These are phyloP conservation scores for Nowickia ferox DNA, from an alignment of 2,888 invertebrate species.

Conservation along the genomic window DNA sequence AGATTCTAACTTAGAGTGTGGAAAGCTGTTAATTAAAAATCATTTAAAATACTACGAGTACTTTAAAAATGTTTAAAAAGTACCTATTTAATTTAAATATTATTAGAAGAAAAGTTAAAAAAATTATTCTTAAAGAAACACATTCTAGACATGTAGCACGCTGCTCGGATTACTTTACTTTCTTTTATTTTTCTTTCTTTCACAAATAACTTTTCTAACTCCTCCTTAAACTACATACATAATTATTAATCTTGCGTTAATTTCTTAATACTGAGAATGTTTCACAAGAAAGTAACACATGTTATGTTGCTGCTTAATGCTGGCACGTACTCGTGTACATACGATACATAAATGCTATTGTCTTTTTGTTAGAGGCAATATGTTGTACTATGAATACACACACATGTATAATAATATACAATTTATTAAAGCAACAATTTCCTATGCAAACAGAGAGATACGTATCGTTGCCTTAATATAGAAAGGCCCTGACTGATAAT, in stretches of 20 bases:
- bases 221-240: too few species aligned
- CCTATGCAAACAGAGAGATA: background rate
- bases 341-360: background rate
- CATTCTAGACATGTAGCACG: too few species aligned
- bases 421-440: conserved; percentile 25
- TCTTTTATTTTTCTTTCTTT: background rate
- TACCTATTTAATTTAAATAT: background rate
- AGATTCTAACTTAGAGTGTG: too few species aligned
- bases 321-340: too few species aligned
- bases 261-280: background rate
- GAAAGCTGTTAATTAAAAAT: background rate
- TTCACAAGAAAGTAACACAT: conserved; percentile 23
- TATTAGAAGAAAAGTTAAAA: background rate
- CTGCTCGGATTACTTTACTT: background rate
- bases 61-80: background rate
- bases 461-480: too few species aligned
- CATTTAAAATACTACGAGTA: background rate
- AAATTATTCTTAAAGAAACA: too few species aligned
- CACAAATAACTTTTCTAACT: too few species aligned
- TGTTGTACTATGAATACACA: conserved; percentile 6
- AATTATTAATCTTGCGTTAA: conserved; percentile 16
- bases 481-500: too few species aligned
- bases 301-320: background rate
- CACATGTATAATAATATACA: conserved; percentile 8
- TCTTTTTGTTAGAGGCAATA: conserved; percentile 7